These are phyloP conservation scores for Heliconius sara DNA, from an alignment of 2,888 invertebrate genomes.

Conservation along the genomic window DNA sequence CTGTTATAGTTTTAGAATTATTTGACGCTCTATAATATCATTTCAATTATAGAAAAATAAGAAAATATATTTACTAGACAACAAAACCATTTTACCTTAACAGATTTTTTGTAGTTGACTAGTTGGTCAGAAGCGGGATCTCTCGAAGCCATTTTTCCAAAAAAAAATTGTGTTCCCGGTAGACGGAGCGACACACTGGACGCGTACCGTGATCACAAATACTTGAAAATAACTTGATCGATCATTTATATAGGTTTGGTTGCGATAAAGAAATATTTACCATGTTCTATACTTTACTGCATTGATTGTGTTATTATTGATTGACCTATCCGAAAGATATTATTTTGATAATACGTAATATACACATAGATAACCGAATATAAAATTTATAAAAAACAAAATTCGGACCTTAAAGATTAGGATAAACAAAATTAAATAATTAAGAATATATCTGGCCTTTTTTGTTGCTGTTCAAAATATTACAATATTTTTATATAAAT, in stretches of 20 bases:
- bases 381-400: too few relatives aligned
- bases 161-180: constrained; percentile 18
- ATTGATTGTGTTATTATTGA: constrained; percentile 11
- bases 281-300: constrained; percentile 10
- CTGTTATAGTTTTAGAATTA: too few relatives aligned
- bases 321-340: neutral
- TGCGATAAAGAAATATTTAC: constrained; percentile 63
- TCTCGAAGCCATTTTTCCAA: constrained; percentile 75
- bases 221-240: constrained; percentile 51
- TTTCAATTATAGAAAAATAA: neutral
- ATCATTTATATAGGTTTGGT: constrained; percentile 67
- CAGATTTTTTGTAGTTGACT: constrained; percentile 83
- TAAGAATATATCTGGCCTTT: neutral
- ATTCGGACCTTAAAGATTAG: neutral
- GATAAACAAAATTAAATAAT: neutral
- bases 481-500: too few relatives aligned
- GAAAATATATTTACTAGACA: neutral
- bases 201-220: constrained; percentile 67
- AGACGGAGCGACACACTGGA: constrained; percentile 66
- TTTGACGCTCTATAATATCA: too few relatives aligned
- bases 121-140: constrained; percentile 87
- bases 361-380: neutral
- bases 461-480: neutral
- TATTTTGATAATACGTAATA: neutral
- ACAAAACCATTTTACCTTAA: constrained; percentile 77